Percentiles rank a stretch among this genome's conserved stretches.
Conservation (phyloP, 2,113 vertebrate genomes). For the Myotis lucifugus region DNA sequence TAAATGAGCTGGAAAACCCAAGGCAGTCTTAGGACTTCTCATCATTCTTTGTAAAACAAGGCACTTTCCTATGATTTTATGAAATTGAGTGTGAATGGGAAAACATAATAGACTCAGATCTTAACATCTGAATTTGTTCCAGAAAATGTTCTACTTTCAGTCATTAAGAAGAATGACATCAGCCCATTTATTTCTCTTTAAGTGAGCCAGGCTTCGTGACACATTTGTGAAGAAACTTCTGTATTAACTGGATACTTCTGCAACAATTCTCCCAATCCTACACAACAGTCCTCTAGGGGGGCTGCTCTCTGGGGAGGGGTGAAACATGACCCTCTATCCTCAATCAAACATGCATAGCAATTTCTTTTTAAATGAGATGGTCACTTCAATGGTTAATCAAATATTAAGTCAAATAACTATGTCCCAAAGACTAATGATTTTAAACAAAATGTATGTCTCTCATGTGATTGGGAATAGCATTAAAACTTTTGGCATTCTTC, state of each 20-base stretch:
- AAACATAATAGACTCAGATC: not conserved
- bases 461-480: not conserved
- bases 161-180: not conserved
- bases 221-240: constrained; percentile 5
- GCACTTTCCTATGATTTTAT: not conserved
- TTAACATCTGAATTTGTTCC: not conserved
- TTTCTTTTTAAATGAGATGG: not conserved
- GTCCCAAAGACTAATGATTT: not conserved
- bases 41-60: not conserved
- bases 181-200: not conserved
- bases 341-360: not conserved
- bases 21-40: not conserved
- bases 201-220: not conserved
- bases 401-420: constrained; percentile 10
- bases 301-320: not conserved
- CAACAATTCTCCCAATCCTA: not conserved
- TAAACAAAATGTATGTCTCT: not conserved
- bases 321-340: not conserved
- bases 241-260: not conserved
- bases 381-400: not conserved
- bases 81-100: not conserved
- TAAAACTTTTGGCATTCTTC: not conserved
- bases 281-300: not conserved
- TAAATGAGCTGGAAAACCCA: not conserved
- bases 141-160: not conserved